These are phyloP conservation scores for Pseudopipra pipra DNA, from an alignment of 2,113 vertebrate genomes.

Conservation along the genomic window DNA sequence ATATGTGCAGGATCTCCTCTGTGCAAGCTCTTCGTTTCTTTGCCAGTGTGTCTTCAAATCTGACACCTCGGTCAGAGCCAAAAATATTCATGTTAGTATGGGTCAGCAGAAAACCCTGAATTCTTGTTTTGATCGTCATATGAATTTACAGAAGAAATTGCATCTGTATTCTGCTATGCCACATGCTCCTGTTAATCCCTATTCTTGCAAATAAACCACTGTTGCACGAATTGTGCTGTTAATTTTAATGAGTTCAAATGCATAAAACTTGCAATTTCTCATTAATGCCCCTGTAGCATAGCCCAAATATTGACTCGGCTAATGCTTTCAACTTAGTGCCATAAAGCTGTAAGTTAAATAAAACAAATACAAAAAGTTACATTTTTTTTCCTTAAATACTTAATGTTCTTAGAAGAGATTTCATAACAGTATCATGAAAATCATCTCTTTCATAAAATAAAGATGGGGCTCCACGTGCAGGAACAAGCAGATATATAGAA, in stretches of 20 bases:
- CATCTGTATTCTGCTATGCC: neutral
- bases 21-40: neutral
- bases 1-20: neutral
- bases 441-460: neutral
- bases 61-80: neutral
- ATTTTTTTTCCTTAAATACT: neutral
- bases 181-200: neutral
- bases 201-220: neutral
- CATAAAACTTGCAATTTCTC: neutral
- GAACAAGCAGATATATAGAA: neutral
- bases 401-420: neutral
- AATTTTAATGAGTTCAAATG: neutral
- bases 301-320: neutral
- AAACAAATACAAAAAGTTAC: neutral
- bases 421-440: neutral
- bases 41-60: neutral
- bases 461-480: neutral
- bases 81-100: neutral
- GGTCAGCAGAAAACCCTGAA: neutral
- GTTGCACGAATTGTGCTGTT: neutral
- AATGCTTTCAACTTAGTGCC: neutral
- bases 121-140: neutral
- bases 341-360: neutral
- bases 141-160: neutral
- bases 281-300: neutral